Evolutionary conservation across 1,140 invertebrate species (phyloP), one percentile per base, ranked within the genome.

Genomic region (Calliopsis andreniformis): DNA sequence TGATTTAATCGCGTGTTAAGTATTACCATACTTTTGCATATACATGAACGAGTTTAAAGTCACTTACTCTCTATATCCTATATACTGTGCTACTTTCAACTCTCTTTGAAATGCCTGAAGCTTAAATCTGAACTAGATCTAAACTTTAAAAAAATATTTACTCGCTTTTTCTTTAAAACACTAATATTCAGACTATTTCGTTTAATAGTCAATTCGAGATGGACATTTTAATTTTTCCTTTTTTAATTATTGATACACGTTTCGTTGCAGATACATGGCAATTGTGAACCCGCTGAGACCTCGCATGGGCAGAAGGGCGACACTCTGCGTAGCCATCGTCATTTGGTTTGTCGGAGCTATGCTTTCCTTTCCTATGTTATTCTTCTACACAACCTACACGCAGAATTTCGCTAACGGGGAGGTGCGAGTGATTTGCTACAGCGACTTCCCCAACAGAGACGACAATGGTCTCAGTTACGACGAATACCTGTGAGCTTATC

Each of bases 211-310:
- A n/a, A n/a, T n/a, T n/a, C n/a, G n/a, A n/a, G n/a, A n/a, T n/a
- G n/a, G n/a, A n/a, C n/a, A n/a, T n/a, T n/a, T n/a, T n/a, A n/a
- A n/a, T n/a, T n/a, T n/a, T n/a, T n/a, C n/a, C n/a, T n/a, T n/a
- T 63, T 42, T 23, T 64, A 55, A 53, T 25, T 6, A 8, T 23
- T 20, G 14, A 16, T n/a, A 3, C 2, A 5, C 25, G 6, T 61
- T 62, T 82, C n/a, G 4, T 91, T 91, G 3, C 93, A 97, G 97
- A 85, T 98, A 98, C 88, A 96, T 97, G 91, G 98, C 97, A 32
- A 98, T 98, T 80, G 97, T 98, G 93, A 96, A 97, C 87, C 98
- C 98, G 0, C 91, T 98, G 76, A 93, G 95, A 78, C 97, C 96
- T 6, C 93, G 97, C 56, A 96, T 98, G 93, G 96, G 97, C 5